Evolutionary conservation across 2,888 invertebrate genomes (phyloP).

Genomic region (Acheta domesticus): DNA sequence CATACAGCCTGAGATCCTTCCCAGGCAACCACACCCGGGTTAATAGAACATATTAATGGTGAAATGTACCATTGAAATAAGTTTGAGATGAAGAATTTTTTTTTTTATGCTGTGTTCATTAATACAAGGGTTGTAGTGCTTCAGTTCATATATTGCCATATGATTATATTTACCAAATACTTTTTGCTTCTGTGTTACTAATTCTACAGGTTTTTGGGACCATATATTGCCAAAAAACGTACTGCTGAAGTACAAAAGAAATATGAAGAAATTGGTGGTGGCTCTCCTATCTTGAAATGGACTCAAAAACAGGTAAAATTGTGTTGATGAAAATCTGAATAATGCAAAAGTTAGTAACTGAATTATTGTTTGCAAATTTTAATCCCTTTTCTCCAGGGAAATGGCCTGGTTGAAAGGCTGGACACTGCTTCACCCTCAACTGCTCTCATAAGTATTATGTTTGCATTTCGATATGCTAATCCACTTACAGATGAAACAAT

Average conservation of each 20-base stretch:
- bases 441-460: conserved; percentile 88
- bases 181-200: neutral
- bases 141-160: no score
- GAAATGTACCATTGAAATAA: no score
- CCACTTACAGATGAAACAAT: conserved; percentile 87
- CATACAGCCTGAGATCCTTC: no score
- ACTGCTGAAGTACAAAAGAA: conserved; percentile 86
- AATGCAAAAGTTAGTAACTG: no score
- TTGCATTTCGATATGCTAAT: conserved; percentile 92
- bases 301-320: conserved; percentile 66
- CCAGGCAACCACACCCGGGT: no score
- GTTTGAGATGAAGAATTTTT: no score
- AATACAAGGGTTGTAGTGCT: no score
- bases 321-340: neutral
- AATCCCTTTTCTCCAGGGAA: conserved; percentile 54
- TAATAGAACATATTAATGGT: no score
- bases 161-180: conserved; percentile 1
- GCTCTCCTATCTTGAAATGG: conserved; percentile 93
- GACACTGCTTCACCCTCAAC: conserved; percentile 75
- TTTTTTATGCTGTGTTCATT: no score
- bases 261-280: conserved; percentile 88
- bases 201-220: conserved; percentile 52
- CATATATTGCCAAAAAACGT: conserved; percentile 83
- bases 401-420: conserved; percentile 70
- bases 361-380: no score